Base-by-base conservation (phyloP, 1,140 invertebrate genomes). In the Protaetia brevitarsis region DNA sequence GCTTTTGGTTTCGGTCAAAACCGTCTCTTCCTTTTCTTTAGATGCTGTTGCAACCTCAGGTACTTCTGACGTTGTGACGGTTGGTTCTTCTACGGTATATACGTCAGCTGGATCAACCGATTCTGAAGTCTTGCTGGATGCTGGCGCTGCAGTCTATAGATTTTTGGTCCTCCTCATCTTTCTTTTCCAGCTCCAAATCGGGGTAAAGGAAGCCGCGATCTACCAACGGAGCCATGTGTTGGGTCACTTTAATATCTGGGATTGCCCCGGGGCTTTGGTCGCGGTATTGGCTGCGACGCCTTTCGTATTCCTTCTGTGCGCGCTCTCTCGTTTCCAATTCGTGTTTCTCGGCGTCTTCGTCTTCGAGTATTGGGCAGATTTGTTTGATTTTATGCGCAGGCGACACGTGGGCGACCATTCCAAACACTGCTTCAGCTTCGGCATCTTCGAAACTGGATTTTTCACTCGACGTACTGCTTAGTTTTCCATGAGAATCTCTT, bases 241-340 rank as follows among this genome's bases (percentile, higher is more conserved):
- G 82, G 2, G 88, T 89, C 10, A 89, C 82, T 71, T 84, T 89
- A 61, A 89, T 90, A 72, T 88, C 86, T 19, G 88, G 88, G 69
- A 89, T 86, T 57, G 81, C 79, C 57, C 81, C 80, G 61, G 81
- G 81, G 65, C 80, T 81, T 72, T 56, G 77, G 67, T 80, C 77
- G 60, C 78, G 78, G 65, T 78, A 73, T 51, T 80, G 77, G 37
- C 78, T 73, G 1, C 74, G 74, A 28, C 75, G 74, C 23, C 75
- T 73, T 61, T 80, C 78, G 56, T 79, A 77, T 65, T 84, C 80
- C 68, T 80, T 81, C 66, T 82, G 75, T 1, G 76, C 76, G 64
- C 78, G 77, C 68, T 82, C 79, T 60, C 76, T 67, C 19, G 77
- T 76, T 77, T 82, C 80, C 45, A 80, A 66, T 74, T 82, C 81